Evolutionary conservation across 1,140 invertebrate genomes (phyloP), one percentile per base, ranked within the genome.

Genomic region (Semibalanus balanoides): DNA sequence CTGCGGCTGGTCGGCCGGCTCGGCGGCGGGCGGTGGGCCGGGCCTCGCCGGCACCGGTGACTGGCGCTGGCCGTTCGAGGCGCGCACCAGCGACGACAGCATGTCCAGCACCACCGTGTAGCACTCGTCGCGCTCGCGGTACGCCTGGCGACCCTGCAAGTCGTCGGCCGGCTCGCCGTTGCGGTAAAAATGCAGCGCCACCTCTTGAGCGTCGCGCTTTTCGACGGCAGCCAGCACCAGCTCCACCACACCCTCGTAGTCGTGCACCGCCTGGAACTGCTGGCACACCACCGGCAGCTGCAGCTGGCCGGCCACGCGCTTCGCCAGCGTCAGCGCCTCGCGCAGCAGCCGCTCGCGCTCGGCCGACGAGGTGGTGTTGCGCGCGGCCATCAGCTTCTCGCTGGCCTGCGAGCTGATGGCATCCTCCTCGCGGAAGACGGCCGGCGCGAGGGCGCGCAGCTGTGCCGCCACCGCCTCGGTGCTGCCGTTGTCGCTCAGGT

Each of bases 341-440:
- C 78, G 76, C 74, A 80, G 78, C 43, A 77, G 76, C 29, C 78
- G 77, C 71, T 81, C 77, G 40, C 78, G 77, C 71, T 78, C 78
- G 7, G 69, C 31, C 28, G 77, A 76, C 73, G 78, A 78, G 27
- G 35, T 72, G 30, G 76, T 77, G 31, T 75, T 72, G 35, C 79
- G 78, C 0, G 80, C 79, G 30, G 77, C 74, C 31, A 80, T 64
- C 29, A 82, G 78, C 25, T 80, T 79, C 74, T 81, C 78, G 75
- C 79, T 82, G 85, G 93, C 91, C 87, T 97, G 94, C 29, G 95
- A 90, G 83, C 93, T 96, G 43, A 94, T 92, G 28, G 95, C 96
- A 87, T 99, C 97, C 87, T 99, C 97, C 81, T 90, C 90, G 80
- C 92, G 92, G 82, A 97, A 99, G 0, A 99, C 86, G 80, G 91